Evolutionary conservation across 2,113 vertebrate species (phyloP), one percentile per base, ranked within the genome.

Genomic region (Ammodytes marinus): DNA sequence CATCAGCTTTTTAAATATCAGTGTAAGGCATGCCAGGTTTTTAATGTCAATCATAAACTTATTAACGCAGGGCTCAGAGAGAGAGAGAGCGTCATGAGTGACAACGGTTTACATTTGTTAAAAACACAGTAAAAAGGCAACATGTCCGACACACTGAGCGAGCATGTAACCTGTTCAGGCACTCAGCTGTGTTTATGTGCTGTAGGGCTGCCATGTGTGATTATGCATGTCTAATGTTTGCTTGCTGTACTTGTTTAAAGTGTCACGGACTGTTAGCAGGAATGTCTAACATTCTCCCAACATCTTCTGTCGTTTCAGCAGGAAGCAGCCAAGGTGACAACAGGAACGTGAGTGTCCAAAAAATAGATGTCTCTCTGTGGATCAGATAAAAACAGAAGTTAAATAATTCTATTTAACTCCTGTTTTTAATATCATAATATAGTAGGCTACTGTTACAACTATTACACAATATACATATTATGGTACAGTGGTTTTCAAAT

Each of bases 31-130:
- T 46, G 76, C 35, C 12, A 19, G 74, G 89, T 82, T 90, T 93
- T 94, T 93, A 94, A 92, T 88, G 92, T 93, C 92, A 93, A 91
- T 94, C 93, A 93, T 63, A 73, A 79, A 85, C 87, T 86, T 84
- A 91, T 92, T 91, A 93, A 88, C 79, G 14, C 73, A 49, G 27
- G 13, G 89, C 91, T 94, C 87, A 87, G 75, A 86, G 88, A 81
- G 2, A 69, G 69, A 69, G 78, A 74, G 83, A 88, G 89, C 54
- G 49, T 67, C 68, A 49, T 73, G 90, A 93, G 79, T 90, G 91
- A 91, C 92, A 91, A 85, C 40, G 10, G 73, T 91, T 93, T 85
- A 91, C 52, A 53, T 78, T 84, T 6, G 79, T 80, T 86, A 59
- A 87, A 27, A 77, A 79, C 43, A 49, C 71, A 53, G 75, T 50